These are phyloP conservation scores for Aquatica leii DNA, from an alignment of 2,888 invertebrate genomes.

Conservation along the genomic window DNA sequence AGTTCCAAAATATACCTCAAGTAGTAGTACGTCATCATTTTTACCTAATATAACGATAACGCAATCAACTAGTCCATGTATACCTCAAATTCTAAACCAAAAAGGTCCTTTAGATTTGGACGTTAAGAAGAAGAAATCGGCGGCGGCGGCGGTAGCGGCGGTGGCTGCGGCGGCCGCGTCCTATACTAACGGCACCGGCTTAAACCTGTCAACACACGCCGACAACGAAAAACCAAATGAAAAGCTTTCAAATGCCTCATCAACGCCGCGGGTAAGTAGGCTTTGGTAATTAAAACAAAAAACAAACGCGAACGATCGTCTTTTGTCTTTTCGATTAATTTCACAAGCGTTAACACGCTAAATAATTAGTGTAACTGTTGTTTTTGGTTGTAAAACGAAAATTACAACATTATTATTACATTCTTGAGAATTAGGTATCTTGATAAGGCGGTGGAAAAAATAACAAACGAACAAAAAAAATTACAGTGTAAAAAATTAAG, in stretches of 20 bases:
- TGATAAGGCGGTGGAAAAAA: too few species aligned
- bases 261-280: conserved; percentile 40
- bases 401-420: conserved; percentile 40
- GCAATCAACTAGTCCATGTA: conserved; percentile 54
- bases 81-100: conserved; percentile 52
- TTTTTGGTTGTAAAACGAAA: conserved; percentile 40
- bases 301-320: conserved; percentile 6
- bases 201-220: conserved; percentile 34
- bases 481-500: conserved; percentile 22
- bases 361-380: conserved; percentile 40
- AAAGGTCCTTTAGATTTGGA: conserved; percentile 51
- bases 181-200: conserved; percentile 43
- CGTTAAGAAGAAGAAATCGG: conserved; percentile 42
- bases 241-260: conserved; percentile 22
- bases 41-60: conserved; percentile 52
- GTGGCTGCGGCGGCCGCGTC: conserved; percentile 24
- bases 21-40: conserved; percentile 42
- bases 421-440: conserved; percentile 49
- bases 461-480: not conserved
- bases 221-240: conserved; percentile 3
- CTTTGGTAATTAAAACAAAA: conserved; percentile 11
- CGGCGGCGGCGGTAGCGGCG: conserved; percentile 38
- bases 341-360: conserved; percentile 23
- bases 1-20: conserved; percentile 40
- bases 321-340: conserved; percentile 16